Evolutionary conservation across 2,113 vertebrate species (phyloP), one percentile per base, ranked within the genome.

Genomic region (Epinephelus moara): DNA sequence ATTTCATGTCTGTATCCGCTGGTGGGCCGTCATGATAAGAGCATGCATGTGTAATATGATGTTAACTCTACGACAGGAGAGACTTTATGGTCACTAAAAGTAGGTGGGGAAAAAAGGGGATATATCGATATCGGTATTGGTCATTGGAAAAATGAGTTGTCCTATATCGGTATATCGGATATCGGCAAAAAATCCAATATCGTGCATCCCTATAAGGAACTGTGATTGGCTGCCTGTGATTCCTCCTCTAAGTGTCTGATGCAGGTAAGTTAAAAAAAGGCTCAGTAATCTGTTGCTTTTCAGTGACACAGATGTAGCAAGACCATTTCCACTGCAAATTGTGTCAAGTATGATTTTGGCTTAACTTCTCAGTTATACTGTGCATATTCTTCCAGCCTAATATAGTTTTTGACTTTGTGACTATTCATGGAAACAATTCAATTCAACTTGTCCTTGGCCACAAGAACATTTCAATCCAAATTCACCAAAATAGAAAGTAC

Each of bases 401-500:
- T 13, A 57, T 42, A 47, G 12, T 60, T 80, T 56, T 55, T 50
- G 23, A 62, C 45, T 13, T 40, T 52, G 21, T 59, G 53, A 77
- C 50, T 55, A 53, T 42, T 74, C 45, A 47, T 5, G 10, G 45
- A 30, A 25, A 52, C 21, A 60, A 7, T 66, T 27, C 63, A 76
- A 30, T 47, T 79, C 52, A 50, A 21, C 40, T 60, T 70, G 56
- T 63, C 68, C 60, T 81, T 27, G 49, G 45, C 40, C 53, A 37
- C n/a, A 23, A 33, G 40, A 45, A 12, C 21, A 57, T 47, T 57
- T 80, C 17, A 70, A 70, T 6, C 10, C 14, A 18, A 21, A 71
- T 63, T 63, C 33, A 67, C 55, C 18, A 62, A 77, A 59, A 70
- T 49, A 75, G 60, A 47, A 70, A 40, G 55, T 9, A 60, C 72